These are phyloP conservation scores for Hesperophylax magnus DNA, from an alignment of 1,140 invertebrate species.

Conservation along the genomic window DNA sequence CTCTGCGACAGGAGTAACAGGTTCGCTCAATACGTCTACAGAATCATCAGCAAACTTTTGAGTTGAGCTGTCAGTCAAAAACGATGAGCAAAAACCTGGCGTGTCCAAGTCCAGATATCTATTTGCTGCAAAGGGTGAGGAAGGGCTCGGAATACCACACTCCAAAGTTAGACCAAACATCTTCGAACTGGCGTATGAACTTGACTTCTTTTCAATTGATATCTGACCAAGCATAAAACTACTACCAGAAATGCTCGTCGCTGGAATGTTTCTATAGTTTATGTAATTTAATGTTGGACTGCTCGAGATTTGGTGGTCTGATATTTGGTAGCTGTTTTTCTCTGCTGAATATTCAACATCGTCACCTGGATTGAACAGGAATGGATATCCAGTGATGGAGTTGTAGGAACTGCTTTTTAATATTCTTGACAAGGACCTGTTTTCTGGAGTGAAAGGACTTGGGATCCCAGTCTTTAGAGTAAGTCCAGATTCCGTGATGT, in stretches of 20 bases:
- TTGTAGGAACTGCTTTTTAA: constrained; percentile 50
- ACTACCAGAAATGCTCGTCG: constrained; percentile 42
- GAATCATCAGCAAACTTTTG: constrained; percentile 47
- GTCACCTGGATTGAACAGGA: constrained; percentile 27
- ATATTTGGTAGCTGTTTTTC: constrained; percentile 32
- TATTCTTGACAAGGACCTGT: constrained; percentile 27
- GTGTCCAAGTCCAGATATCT: constrained; percentile 44
- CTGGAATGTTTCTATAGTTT: constrained; percentile 23
- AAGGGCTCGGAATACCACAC: constrained; percentile 54
- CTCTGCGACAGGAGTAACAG: constrained; percentile 52
- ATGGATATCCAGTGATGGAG: constrained; percentile 53
- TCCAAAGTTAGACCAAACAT: constrained; percentile 54
- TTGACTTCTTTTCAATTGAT: constrained; percentile 44
- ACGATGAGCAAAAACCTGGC: constrained; percentile 42
- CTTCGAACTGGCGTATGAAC: constrained; percentile 21
- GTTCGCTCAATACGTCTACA: constrained; percentile 51
- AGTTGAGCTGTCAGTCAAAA: constrained; percentile 43
- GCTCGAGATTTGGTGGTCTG: constrained; percentile 22
- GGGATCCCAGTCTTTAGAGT: constrained; percentile 55
- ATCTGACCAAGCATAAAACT: constrained; percentile 50
- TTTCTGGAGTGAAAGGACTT: constrained; percentile 55
- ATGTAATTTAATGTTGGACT: constrained; percentile 44
- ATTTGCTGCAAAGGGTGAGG: constrained; percentile 43
- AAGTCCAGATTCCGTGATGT: constrained; percentile 47
- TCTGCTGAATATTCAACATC: constrained; percentile 40